phyloP scores from a whole-genome alignment of 1,140 invertebrate genomes.

The Amphibalanus amphitrite region DNA sequence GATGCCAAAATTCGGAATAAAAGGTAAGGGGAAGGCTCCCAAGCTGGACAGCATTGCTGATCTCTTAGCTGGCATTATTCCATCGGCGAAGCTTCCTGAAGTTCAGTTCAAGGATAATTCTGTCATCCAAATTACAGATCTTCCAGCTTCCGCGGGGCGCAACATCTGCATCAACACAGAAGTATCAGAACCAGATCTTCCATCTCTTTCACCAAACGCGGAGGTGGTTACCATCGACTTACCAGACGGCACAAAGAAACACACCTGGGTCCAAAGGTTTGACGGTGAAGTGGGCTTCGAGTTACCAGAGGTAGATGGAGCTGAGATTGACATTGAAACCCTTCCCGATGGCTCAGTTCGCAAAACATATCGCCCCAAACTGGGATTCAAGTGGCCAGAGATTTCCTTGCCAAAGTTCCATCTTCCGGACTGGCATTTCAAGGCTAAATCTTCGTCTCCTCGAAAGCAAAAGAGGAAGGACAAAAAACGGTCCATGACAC shows the following conservation, averaged over 20 bases:
- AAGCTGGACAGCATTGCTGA: neutral
- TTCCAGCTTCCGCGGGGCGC: neutral
- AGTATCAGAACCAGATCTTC: neutral
- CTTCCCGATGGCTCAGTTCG: neutral
- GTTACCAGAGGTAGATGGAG: neutral
- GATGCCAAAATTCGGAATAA: neutral
- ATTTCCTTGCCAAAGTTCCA: neutral
- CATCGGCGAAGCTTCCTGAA: neutral
- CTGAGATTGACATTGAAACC: neutral
- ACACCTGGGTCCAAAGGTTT: neutral
- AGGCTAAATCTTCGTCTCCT: neutral
- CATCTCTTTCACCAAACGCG: neutral
- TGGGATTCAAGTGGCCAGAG: neutral
- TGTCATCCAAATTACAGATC: neutral
- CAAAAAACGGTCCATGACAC: neutral
- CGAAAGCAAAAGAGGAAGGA: neutral
- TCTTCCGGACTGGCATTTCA: neutral
- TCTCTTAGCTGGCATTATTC: neutral
- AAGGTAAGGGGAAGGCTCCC: neutral
- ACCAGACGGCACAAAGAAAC: neutral
- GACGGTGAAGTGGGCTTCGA: neutral
- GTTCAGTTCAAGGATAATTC: neutral
- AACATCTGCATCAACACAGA: neutral
- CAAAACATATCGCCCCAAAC: neutral
- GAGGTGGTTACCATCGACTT: neutral